Evolutionary conservation across 2,888 invertebrate species (phyloP).

Genomic region (Coremacera marginata): DNA sequence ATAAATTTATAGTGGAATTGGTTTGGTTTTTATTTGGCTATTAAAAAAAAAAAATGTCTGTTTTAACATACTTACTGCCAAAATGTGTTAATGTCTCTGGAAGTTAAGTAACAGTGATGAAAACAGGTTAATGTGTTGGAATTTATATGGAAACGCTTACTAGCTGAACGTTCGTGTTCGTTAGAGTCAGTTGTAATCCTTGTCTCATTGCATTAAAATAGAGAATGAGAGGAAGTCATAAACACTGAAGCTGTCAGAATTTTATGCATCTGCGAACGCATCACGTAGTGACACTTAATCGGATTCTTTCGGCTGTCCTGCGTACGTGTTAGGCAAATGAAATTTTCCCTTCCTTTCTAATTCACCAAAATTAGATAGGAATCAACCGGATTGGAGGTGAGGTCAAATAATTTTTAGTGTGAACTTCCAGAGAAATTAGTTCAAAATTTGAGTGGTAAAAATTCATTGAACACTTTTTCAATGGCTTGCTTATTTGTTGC

Average conservation of each 20-base stretch:
- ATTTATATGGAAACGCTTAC: too few species aligned
- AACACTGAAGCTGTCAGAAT: constrained; percentile 25
- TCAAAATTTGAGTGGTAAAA: too few species aligned
- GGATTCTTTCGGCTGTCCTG: constrained; percentile 6
- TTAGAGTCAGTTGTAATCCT: neutral
- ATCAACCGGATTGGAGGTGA: neutral
- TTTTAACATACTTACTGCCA: too few species aligned
- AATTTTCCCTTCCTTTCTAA: neutral
- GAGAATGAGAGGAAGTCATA: constrained; percentile 25
- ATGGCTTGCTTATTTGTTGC: neutral
- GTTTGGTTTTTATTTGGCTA: neutral
- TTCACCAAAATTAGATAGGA: constrained; percentile 23
- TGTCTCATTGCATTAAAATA: neutral
- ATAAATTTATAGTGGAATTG: neutral
- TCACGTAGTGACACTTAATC: constrained; percentile 33
- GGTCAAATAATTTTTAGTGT: neutral
- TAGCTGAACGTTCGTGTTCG: too few species aligned
- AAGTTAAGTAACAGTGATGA: too few species aligned
- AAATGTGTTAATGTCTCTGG: too few species aligned
- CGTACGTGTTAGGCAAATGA: constrained; percentile 25
- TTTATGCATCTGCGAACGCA: constrained; percentile 14
- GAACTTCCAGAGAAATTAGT: neutral
- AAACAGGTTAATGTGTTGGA: too few species aligned
- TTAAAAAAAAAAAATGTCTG: too few species aligned
- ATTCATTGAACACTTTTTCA: neutral